Conservation (phyloP, 2,888 invertebrate genomes). For the Venustoraphidia nigricollis region DNA sequence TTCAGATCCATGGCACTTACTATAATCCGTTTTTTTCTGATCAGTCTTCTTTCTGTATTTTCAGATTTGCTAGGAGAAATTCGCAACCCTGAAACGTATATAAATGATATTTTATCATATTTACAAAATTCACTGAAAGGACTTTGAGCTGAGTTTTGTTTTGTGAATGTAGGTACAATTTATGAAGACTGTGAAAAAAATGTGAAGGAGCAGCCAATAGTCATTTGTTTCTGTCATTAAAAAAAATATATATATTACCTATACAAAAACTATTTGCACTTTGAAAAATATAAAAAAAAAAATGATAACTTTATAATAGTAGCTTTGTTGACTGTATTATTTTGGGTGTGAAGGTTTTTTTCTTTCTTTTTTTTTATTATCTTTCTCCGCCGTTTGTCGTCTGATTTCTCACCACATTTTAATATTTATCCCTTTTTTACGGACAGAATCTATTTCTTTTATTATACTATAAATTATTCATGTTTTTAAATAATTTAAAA, state of each 20-base stretch:
- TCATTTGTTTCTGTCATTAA: not conserved
- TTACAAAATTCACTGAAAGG: constrained; percentile 22
- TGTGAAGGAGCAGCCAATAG: not conserved
- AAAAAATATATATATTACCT: too few species aligned
- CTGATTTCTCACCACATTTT: not conserved
- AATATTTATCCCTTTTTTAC: not conserved
- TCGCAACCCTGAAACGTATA: constrained; percentile 44
- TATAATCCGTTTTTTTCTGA: not conserved
- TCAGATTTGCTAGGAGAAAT: constrained; percentile 49
- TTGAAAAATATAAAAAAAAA: too few species aligned
- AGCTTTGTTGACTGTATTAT: too few species aligned
- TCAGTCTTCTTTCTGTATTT: constrained; percentile 16
- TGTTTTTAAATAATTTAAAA: not conserved
- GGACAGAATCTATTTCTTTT: not conserved
- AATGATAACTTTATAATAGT: too few species aligned
- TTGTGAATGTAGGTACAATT: not conserved
- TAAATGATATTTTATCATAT: constrained; percentile 27
- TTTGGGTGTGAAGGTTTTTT: not conserved
- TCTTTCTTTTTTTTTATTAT: not conserved
- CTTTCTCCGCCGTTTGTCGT: not conserved
- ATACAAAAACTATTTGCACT: too few species aligned
- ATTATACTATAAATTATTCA: not conserved
- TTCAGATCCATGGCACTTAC: too few species aligned
- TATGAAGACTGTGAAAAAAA: too few species aligned
- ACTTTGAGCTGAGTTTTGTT: constrained; percentile 17